These are phyloP conservation scores for Drosophila funebris DNA, from an alignment of 1,140 invertebrate species.

Conservation along the genomic window DNA sequence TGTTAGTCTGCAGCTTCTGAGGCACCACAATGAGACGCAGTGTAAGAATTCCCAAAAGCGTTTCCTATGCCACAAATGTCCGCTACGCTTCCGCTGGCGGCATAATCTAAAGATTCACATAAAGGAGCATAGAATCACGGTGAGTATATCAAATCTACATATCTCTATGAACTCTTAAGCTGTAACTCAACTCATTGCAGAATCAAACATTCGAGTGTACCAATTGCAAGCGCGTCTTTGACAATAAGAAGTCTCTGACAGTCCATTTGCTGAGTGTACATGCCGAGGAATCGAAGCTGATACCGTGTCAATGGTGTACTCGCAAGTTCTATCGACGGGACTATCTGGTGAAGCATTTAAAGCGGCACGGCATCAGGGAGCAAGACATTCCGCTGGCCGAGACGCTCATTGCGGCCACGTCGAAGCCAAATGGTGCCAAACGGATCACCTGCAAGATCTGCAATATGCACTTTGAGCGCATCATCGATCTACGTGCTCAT, in stretches of 20 bases:
- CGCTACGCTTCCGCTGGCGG: constrained; percentile 76
- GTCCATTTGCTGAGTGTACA: constrained; percentile 84
- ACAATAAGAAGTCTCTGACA: constrained; percentile 84
- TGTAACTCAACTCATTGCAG: constrained; percentile 17
- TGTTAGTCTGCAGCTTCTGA: constrained; percentile 56
- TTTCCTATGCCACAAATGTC: constrained; percentile 73
- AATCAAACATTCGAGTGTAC: constrained; percentile 83
- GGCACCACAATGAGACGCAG: constrained; percentile 71
- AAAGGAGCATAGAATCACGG: constrained; percentile 63
- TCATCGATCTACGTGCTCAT: constrained; percentile 60
- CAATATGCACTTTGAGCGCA: constrained; percentile 59
- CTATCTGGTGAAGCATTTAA: constrained; percentile 79
- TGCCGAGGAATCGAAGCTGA: constrained; percentile 81
- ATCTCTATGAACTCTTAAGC: too few relatives aligned
- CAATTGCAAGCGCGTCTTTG: constrained; percentile 84
- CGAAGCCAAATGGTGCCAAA: constrained; percentile 68
- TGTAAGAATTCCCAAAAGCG: constrained; percentile 74
- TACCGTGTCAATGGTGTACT: constrained; percentile 84
- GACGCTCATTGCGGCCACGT: constrained; percentile 63
- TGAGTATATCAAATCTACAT: constrained; percentile 11
- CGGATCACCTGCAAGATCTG: constrained; percentile 71
- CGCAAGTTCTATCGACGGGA: constrained; percentile 85
- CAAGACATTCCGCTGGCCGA: constrained; percentile 69
- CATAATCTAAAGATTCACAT: constrained; percentile 71
- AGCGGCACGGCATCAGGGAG: constrained; percentile 64